Evolutionary conservation across 2,113 vertebrate genomes (phyloP).

Genomic region (Heterocephalus glaber): DNA sequence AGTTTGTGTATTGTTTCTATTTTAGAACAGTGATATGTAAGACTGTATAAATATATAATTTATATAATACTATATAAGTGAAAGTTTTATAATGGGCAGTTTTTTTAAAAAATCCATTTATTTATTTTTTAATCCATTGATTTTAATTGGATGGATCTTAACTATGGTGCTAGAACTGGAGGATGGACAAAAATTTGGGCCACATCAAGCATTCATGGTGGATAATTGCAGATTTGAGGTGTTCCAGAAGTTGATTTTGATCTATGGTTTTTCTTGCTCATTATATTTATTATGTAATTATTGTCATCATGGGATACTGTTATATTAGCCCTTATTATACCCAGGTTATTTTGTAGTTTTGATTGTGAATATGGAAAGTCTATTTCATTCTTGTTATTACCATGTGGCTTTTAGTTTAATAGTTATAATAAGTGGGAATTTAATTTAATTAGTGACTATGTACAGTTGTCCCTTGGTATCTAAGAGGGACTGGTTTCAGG

Average conservation of each 20-base stretch:
- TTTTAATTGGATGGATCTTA: slow-evolving; percentile 25
- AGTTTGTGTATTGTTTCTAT: background rate
- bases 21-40: background rate
- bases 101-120: background rate
- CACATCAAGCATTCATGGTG: background rate
- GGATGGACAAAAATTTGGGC: background rate
- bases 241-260: background rate
- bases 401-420: background rate
- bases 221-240: background rate
- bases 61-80: background rate
- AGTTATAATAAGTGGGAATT: background rate
- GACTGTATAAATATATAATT: background rate
- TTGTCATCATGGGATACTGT: background rate
- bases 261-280: background rate
- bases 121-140: background rate
- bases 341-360: background rate
- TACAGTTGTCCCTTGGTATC: background rate
- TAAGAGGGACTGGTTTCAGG: background rate
- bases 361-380: background rate
- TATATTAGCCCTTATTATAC: background rate
- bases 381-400: slow-evolving; percentile 12
- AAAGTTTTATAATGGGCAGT: background rate
- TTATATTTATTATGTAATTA: background rate
- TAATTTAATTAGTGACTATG: background rate
- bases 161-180: background rate